phyloP scores from a whole-genome alignment of 2,888 invertebrate genomes.

The Temnothorax unifasciatus region DNA sequence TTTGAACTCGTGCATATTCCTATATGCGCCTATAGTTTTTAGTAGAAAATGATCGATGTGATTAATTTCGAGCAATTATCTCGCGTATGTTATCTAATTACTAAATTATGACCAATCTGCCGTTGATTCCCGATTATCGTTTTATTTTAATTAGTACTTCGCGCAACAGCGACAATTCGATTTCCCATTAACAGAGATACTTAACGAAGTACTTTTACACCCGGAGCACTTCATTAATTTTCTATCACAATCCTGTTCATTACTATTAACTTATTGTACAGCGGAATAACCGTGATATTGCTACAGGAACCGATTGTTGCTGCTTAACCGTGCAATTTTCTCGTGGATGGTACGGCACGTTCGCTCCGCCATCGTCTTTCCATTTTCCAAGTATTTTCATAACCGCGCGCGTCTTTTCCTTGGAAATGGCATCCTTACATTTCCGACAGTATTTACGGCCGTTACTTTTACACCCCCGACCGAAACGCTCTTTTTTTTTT shows the following conservation, averaged over 20 bases:
- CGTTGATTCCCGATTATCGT: not conserved
- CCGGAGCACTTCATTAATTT: not conserved
- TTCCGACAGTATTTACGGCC: conserved; percentile 57
- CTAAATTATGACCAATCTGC: conserved; percentile 5
- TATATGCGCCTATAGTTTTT: not conserved
- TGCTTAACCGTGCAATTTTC: conserved; percentile 24
- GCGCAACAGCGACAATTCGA: not conserved
- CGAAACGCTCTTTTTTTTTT: conserved; percentile 52
- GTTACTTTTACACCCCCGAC: conserved; percentile 65
- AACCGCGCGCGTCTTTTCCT: conserved; percentile 54
- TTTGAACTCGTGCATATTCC: not conserved
- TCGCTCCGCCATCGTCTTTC: conserved; percentile 53
- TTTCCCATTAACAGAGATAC: conserved; percentile 1
- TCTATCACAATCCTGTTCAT: not conserved
- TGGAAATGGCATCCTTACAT: conserved; percentile 60
- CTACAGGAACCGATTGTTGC: not conserved
- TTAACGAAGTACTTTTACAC: conserved; percentile 7
- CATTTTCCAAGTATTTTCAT: conserved; percentile 71
- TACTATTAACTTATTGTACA: conserved; percentile 3
- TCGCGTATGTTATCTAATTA: not conserved
- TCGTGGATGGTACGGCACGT: not conserved
- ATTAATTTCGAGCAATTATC: conserved; percentile 31
- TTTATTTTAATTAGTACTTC: conserved; percentile 25
- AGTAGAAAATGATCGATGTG: not conserved
- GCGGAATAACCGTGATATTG: not conserved